Evolutionary conservation across 2,113 vertebrate genomes (phyloP).

Genomic region (Scomber colias): DNA sequence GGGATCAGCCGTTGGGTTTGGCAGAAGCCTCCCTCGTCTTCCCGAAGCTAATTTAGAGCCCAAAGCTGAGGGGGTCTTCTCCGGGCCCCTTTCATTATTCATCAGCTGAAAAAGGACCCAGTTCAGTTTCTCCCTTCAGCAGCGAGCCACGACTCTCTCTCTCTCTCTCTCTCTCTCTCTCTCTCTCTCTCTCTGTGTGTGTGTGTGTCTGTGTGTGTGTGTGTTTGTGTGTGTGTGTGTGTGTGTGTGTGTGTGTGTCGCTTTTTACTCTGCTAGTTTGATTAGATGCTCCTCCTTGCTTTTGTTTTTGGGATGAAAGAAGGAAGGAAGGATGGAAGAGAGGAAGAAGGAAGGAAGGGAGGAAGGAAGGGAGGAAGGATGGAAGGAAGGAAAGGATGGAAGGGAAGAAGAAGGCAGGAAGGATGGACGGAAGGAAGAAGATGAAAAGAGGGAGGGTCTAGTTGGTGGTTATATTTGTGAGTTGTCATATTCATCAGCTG

Average conservation of each 20-base stretch:
- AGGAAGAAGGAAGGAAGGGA: too few relatives aligned
- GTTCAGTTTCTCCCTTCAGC: conserved; percentile 70
- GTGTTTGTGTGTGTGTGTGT: conserved; percentile 20
- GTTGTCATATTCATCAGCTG: too few relatives aligned
- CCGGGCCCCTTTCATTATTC: conserved; percentile 78
- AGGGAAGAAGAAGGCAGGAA: too few relatives aligned
- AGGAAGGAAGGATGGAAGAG: too few relatives aligned
- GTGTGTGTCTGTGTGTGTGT: conserved; percentile 27
- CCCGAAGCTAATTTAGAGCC: conserved; percentile 76
- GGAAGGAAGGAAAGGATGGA: too few relatives aligned
- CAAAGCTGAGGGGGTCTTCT: conserved; percentile 69
- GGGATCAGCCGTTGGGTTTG: conserved; percentile 33
- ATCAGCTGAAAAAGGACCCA: conserved; percentile 79
- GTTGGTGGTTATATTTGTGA: too few relatives aligned
- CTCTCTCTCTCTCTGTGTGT: neutral
- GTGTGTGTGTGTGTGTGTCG: neutral
- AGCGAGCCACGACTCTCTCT: neutral
- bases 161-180: too few relatives aligned
- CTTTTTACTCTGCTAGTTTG: neutral
- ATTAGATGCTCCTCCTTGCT: too few relatives aligned
- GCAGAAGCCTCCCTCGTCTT: conserved; percentile 49
- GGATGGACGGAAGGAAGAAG: too few relatives aligned
- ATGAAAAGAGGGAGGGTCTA: too few relatives aligned
- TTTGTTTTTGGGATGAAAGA: too few relatives aligned
- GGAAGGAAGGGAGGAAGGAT: too few relatives aligned